Evolutionary conservation across 2,113 vertebrate genomes (phyloP).

Genomic region (Serinus canaria): DNA sequence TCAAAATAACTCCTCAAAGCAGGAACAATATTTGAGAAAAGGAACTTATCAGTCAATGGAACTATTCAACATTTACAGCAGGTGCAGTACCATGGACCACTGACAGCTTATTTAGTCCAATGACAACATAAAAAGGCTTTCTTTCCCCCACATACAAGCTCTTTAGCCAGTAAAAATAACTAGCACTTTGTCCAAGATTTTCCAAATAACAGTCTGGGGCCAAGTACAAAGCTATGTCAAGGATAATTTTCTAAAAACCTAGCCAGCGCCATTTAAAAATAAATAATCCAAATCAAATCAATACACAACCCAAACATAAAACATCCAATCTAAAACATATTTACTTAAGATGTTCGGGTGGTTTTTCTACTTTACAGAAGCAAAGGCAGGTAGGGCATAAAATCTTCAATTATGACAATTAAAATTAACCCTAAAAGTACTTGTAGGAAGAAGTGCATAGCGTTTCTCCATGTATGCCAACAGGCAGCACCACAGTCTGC

Average conservation of each 20-base stretch:
- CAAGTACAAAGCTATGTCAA: background rate
- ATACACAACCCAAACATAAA: background rate
- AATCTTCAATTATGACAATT: background rate
- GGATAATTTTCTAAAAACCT: background rate
- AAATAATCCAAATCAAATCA: background rate
- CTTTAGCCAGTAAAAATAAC: background rate
- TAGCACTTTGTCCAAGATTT: background rate
- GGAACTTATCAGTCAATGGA: background rate
- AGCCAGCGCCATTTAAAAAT: background rate
- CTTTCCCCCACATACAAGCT: background rate
- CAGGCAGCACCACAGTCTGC: background rate
- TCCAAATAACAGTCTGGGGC: background rate
- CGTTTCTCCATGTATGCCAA: background rate
- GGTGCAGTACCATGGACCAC: accelerated
- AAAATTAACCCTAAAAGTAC: background rate
- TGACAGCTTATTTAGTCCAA: background rate
- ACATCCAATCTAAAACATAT: background rate
- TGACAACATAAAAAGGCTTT: background rate
- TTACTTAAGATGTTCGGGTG: background rate
- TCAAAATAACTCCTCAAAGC: background rate
- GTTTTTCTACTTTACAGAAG: background rate
- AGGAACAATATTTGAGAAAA: background rate
- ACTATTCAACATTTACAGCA: background rate
- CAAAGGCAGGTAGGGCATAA: background rate
- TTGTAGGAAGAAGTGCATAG: background rate